Evolutionary conservation across 2,888 invertebrate species (phyloP).

Genomic region (Orthonevra nobilis): DNA sequence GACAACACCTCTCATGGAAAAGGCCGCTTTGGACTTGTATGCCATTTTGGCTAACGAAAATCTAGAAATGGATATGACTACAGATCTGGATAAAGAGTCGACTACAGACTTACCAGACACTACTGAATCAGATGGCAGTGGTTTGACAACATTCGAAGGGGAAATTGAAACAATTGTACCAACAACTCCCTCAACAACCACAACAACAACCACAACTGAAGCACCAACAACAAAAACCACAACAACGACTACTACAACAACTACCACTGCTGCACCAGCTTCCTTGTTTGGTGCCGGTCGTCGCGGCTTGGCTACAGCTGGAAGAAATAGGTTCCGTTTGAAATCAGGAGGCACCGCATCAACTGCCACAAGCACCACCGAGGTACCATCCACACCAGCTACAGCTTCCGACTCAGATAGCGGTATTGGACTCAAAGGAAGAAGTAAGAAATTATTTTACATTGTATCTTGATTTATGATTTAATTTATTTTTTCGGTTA

Average conservation of each 20-base stretch:
- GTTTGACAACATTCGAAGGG: constrained; percentile 76
- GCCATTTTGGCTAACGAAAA: constrained; percentile 87
- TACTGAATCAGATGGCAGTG: constrained; percentile 76
- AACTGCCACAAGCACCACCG: constrained; percentile 81
- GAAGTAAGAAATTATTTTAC: constrained; percentile 73
- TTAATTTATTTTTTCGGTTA: no score
- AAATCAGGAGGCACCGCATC: constrained; percentile 78
- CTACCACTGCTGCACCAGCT: constrained; percentile 79
- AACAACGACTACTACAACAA: constrained; percentile 80
- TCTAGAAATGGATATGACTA: constrained; percentile 81
- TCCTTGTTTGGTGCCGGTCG: constrained; percentile 76
- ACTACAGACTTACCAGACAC: constrained; percentile 77
- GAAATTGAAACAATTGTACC: constrained; percentile 80
- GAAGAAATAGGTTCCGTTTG: constrained; percentile 78
- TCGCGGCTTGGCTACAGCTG: constrained; percentile 74
- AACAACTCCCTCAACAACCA: constrained; percentile 81
- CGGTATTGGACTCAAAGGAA: constrained; percentile 68
- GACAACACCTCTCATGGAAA: constrained; percentile 87
- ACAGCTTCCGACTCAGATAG: constrained; percentile 77
- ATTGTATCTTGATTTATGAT: no score
- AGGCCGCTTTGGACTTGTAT: constrained; percentile 90
- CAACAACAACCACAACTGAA: constrained; percentile 81
- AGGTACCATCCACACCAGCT: constrained; percentile 80
- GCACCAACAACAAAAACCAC: constrained; percentile 83
- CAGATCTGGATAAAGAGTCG: constrained; percentile 76